These are phyloP conservation scores for Zaprionus inermis DNA, from an alignment of 1,140 invertebrate species.

Conservation along the genomic window DNA sequence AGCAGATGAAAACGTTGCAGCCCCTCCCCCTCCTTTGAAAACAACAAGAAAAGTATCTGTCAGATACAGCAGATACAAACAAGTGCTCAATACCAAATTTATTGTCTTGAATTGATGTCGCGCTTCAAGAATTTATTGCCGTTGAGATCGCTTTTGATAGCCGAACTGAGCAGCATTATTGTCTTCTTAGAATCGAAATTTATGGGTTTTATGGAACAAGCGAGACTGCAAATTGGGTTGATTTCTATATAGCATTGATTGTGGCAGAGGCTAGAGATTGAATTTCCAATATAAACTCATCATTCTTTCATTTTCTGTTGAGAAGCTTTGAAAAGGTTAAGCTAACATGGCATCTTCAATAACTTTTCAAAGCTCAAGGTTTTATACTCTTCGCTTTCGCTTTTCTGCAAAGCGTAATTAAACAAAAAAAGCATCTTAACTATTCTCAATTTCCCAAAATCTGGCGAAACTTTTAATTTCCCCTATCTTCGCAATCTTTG, in stretches of 20 bases:
- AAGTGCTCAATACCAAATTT: slow-evolving; percentile 49
- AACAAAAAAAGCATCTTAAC: not conserved
- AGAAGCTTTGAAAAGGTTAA: not conserved
- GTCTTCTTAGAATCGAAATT: slow-evolving; percentile 33
- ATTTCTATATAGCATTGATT: slow-evolving; percentile 34
- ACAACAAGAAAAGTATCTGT: slow-evolving; percentile 55
- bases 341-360: not conserved
- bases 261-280: too few relatives aligned
- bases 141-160: slow-evolving; percentile 20
- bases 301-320: not conserved
- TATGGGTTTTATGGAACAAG: slow-evolving; percentile 43
- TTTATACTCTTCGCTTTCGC: not conserved
- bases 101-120: slow-evolving; percentile 64
- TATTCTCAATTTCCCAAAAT: slow-evolving; percentile 16
- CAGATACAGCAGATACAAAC: slow-evolving; percentile 55
- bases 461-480: slow-evolving; percentile 9
- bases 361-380: not conserved
- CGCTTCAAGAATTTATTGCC: slow-evolving; percentile 51
- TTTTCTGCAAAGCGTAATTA: not conserved
- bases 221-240: slow-evolving; percentile 54
- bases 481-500: slow-evolving; percentile 22
- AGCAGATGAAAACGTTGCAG: slow-evolving; percentile 20
- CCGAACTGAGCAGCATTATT: slow-evolving; percentile 13
- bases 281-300: not conserved
- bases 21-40: not conserved